Base-by-base conservation (phyloP, 2,113 vertebrate genomes). In the Scomber japonicus region DNA sequence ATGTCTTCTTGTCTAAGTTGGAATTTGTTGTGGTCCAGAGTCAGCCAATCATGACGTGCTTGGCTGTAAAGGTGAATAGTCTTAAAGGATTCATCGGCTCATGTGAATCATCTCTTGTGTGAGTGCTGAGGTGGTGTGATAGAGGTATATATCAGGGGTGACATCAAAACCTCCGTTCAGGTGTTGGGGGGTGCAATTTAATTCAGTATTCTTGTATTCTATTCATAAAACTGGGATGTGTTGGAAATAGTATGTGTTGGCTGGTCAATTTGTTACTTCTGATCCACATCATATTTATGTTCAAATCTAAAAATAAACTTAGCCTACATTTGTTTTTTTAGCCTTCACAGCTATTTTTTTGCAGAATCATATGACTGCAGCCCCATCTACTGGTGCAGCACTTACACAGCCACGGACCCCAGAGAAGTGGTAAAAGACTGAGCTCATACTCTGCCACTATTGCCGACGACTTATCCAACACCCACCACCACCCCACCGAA, bases 321-420 rank as follows among this genome's bases (percentile, higher is more conserved):
- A 40, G 9, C 7, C 35, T 40, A 40, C 35, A 40, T 9, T 8
- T 40, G 35, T 40, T 40, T 40, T 9, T 40, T 40, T 40, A 7
- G 35, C 9, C 35, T 40, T 40, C 35, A 40, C 7, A 40, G 35
- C 35, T 40, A 7, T 9, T 40, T 21, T 21, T 40, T 40, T 40
- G 35, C 35, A 40, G 7, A 59, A 17, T 1, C 3, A 13, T 12
- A 17, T 44, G 13, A 12, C 24, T 9, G 45, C 60, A 60, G 78
- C 86, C 5, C 72, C 76, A 80, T 74, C 88, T 88, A 12, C 0
- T 78, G 83, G 81, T 55, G 14, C 1, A 55, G 16, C 0, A 3
- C 5, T 1, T n/a, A 5, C 17, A 80, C 45, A 76, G 12, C 30
- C 4, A 13, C 44, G 40, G 24, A 16, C 1, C 0, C 1, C 54